These are phyloP conservation scores for Aspidiotus destructor DNA, from an alignment of 2,888 invertebrate genomes.

Conservation along the genomic window DNA sequence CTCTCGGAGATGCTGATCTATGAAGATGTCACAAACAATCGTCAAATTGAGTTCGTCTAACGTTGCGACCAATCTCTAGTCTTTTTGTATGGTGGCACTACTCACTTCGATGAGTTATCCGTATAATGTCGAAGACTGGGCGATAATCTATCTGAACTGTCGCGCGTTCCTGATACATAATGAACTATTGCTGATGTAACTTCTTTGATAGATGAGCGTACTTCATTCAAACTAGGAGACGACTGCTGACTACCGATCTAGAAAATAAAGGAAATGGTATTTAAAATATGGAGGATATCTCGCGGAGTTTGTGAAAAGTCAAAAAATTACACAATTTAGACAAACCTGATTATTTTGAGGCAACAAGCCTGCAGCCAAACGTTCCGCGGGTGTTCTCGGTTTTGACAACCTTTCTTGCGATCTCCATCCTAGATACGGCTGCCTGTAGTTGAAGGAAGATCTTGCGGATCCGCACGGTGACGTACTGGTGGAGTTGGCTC, in stretches of 20 bases:
- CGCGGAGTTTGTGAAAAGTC: neutral
- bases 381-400: slow-evolving; percentile 76
- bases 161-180: slow-evolving; percentile 57
- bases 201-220: slow-evolving; percentile 79
- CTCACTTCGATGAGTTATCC: slow-evolving; percentile 38
- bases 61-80: neutral
- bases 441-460: slow-evolving; percentile 70
- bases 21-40: neutral
- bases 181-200: slow-evolving; percentile 88
- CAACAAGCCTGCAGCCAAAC: slow-evolving; percentile 49
- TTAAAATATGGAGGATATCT: neutral
- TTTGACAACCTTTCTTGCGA: slow-evolving; percentile 70
- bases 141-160: slow-evolving; percentile 40
- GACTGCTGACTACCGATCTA: slow-evolving; percentile 30
- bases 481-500: slow-evolving; percentile 51
- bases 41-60: too few relatives aligned
- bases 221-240: slow-evolving; percentile 45
- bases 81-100: neutral
- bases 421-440: slow-evolving; percentile 82
- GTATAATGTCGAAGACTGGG: slow-evolving; percentile 39
- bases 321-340: neutral
- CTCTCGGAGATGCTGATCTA: slow-evolving; percentile 44
- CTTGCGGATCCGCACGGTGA: slow-evolving; percentile 56
- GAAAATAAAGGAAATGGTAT: neutral
- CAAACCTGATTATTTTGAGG: slow-evolving; percentile 42